Conservation (phyloP, 2,888 invertebrate genomes). For the Biston betularia region DNA sequence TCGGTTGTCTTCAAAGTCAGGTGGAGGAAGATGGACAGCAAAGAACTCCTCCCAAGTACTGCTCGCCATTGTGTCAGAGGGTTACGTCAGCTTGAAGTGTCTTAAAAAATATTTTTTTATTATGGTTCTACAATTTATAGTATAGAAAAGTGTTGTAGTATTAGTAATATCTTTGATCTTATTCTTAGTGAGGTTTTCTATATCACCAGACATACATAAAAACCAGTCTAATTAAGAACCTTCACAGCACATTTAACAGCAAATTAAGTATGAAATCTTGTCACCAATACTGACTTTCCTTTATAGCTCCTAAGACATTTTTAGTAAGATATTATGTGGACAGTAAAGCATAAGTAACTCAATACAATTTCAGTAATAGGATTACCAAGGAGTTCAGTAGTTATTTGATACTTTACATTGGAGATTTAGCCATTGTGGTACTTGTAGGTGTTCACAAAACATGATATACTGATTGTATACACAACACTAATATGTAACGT, state of each 20-base stretch:
- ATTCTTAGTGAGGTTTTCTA: background rate
- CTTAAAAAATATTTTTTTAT: background rate
- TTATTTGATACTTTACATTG: conserved; percentile 48
- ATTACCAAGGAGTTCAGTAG: conserved; percentile 50
- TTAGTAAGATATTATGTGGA: conserved; percentile 1
- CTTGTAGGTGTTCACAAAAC: conserved; percentile 49
- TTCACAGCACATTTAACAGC: too few species aligned
- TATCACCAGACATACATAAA: too few species aligned
- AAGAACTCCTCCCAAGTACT: conserved; percentile 95
- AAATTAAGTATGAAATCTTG: background rate
- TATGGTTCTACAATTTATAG: too few species aligned
- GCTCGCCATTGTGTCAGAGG: conserved; percentile 53
- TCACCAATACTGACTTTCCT: background rate
- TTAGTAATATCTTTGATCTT: too few species aligned
- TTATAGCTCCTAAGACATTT: background rate
- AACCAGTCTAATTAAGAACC: too few species aligned
- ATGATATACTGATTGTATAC: background rate
- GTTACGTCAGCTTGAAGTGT: conserved; percentile 7
- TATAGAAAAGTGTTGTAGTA: too few species aligned
- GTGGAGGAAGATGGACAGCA: conserved; percentile 91
- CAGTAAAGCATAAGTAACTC: conserved; percentile 19
- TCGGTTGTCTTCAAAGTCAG: conserved; percentile 91
- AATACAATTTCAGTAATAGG: conserved; percentile 44
- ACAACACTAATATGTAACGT: too few species aligned
- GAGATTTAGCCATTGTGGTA: conserved; percentile 31